Conservation (phyloP, 2,888 invertebrate species). For the Sussaba pulchella region DNA sequence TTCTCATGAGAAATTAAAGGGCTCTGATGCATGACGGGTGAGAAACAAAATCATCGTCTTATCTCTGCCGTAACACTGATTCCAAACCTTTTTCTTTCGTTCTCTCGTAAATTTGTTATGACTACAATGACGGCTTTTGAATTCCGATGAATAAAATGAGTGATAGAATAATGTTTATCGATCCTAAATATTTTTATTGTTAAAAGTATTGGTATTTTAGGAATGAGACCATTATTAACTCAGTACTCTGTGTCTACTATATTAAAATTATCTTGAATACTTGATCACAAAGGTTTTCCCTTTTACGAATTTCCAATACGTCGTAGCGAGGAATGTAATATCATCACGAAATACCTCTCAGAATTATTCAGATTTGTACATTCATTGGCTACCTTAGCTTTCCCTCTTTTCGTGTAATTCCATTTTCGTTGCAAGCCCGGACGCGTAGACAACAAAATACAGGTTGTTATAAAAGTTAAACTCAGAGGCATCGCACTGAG, state of each 20-base stretch:
- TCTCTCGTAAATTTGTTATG: neutral
- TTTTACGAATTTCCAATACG: too few relatives aligned
- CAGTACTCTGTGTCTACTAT: too few relatives aligned
- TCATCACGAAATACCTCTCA: too few relatives aligned
- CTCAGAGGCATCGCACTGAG: neutral
- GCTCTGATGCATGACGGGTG: conserved; percentile 51
- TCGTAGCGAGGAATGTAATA: too few relatives aligned
- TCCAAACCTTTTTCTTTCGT: neutral
- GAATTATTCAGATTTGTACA: too few relatives aligned
- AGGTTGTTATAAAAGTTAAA: conserved; percentile 4
- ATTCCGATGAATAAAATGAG: neutral
- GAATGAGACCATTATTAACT: too few relatives aligned
- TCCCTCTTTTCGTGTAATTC: too few relatives aligned
- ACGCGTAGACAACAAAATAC: neutral
- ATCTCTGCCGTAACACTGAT: conserved; percentile 55
- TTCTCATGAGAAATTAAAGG: conserved; percentile 56
- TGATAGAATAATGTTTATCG: too few relatives aligned
- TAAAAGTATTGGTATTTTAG: too few relatives aligned
- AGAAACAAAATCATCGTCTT: conserved; percentile 45
- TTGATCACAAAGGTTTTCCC: too few relatives aligned
- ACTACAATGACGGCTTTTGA: neutral
- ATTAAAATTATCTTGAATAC: too few relatives aligned
- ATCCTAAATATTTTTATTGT: too few relatives aligned
- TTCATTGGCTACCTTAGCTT: neutral
- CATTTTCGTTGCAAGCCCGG: neutral